Base-by-base conservation (phyloP, 2,888 invertebrate species). In the Cepaea hortensis region DNA sequence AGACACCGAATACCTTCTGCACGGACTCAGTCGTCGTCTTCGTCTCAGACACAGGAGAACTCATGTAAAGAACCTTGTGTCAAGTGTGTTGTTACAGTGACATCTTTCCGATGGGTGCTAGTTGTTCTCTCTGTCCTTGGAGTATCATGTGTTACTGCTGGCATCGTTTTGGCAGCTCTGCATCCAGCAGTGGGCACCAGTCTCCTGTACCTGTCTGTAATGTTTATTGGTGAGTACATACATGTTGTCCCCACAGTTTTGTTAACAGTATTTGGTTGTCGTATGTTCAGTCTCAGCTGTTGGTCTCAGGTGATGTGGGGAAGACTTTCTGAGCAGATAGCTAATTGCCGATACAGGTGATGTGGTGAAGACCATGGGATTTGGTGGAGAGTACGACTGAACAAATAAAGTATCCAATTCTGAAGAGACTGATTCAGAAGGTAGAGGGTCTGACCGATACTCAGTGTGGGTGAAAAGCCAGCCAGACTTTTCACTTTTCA, bases 181-280 rank as follows among this genome's bases (percentile, higher is more conserved):
- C 93, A 93, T 89, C 50, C 72, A 6, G 91, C 92, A 23, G 91
- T 92, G 7, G 92, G 92, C 50, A 92, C 91, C 87, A 93, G 92
- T 80, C 94, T 93, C 89, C 92, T 94, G 61, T 93, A 93, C 82
- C 90, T 94, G 50, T 93, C 94, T 23, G 93, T 94, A 70, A 94
- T 94, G 93, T 94, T 94, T 89, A 93, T 94, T 87, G 94, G 94
- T 94, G 89, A 92, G 94, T 92, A 87, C 61, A 3, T 50, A n/a
- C 15, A 61, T 3, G n/a, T 35, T 11, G 18, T 23, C 23, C 48
- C 55, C 35, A 18, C 46, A 20, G 9, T 68, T 68, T 65, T 13
- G 11, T 15, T 50, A 6, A 11, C 50, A 9, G 7, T n/a, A 13
- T 48, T 15, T 81, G 65, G 7, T 20, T 18, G 20, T 35, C 15